phyloP scores from a whole-genome alignment of 2,797 vertebrate genomes.

The Natrix natrix region DNA sequence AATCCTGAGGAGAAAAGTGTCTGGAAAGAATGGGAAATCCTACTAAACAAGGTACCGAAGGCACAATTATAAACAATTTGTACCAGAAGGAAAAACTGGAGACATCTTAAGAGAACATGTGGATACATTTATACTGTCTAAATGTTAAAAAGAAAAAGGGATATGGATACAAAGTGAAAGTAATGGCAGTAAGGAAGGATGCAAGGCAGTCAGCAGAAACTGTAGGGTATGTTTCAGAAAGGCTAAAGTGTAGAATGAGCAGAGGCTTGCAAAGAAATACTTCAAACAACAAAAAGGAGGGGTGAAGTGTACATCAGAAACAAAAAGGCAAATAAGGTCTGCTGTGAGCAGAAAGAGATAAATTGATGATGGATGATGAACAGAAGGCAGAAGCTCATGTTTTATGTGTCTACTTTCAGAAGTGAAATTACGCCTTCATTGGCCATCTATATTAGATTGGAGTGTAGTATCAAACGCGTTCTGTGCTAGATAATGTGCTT shows the following conservation, averaged over 20 bases:
- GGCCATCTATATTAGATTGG: not conserved
- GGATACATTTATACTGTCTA: not conserved
- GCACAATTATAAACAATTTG: not conserved
- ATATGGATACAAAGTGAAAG: not conserved
- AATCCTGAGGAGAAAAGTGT: constrained; percentile 1
- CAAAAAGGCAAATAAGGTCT: not conserved
- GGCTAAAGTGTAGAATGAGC: not conserved
- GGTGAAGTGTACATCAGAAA: not conserved
- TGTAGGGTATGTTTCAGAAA: not conserved
- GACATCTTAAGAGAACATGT: not conserved
- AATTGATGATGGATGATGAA: not conserved
- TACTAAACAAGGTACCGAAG: not conserved
- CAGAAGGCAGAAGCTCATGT: not conserved
- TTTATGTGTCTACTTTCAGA: not conserved
- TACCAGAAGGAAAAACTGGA: not conserved
- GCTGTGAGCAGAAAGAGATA: not conserved
- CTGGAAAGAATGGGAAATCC: constrained; percentile 6
- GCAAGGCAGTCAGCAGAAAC: not conserved
- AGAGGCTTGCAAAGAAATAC: not conserved
- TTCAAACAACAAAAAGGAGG: not conserved
- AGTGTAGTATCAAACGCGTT: not conserved
- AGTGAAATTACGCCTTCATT: not conserved
- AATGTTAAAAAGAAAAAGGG: not conserved
- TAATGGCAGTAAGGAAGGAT: not conserved
- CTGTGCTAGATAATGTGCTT: not conserved